A percentile compares a stretch with the other conserved stretches of the same genome.
These are phyloP conservation scores for Malurus leucopterus DNA, from an alignment of 2,797 vertebrate species.

Conservation along the genomic window DNA sequence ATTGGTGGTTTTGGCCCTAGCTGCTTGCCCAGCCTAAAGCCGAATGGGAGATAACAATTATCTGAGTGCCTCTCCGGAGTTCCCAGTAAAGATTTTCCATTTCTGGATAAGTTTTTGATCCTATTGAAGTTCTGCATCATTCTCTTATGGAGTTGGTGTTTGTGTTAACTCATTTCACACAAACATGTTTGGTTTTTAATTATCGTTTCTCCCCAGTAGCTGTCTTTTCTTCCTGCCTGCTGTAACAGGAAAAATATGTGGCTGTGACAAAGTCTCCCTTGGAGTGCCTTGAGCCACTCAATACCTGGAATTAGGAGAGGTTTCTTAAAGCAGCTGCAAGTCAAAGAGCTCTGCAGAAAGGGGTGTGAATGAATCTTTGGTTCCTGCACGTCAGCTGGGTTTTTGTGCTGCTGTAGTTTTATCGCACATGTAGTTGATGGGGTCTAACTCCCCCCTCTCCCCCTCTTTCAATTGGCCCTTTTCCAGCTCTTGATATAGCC, in stretches of 20 bases:
- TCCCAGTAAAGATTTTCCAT: background rate
- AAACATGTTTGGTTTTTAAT: background rate
- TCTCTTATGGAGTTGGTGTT: background rate
- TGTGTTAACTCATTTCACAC: background rate
- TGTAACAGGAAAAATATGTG: background rate
- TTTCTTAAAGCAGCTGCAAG: background rate
- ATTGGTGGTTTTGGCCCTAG: background rate
- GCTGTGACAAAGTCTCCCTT: background rate
- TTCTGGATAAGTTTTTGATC: background rate
- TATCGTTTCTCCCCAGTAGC: background rate
- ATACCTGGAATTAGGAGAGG: background rate
- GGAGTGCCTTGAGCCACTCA: background rate
- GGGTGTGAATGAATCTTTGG: background rate
- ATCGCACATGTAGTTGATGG: background rate
- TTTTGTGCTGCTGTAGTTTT: background rate
- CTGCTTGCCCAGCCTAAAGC: background rate
- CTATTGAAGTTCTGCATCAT: background rate
- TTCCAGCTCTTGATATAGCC: background rate
- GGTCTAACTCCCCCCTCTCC: background rate
- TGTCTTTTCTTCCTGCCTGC: background rate
- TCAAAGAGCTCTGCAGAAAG: background rate
- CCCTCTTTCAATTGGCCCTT: background rate
- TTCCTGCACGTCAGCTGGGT: background rate
- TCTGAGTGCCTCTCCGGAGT: background rate
- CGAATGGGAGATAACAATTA: background rate